A percentile compares a stretch with the other conserved stretches of the same genome.
Conservation (phyloP, 2,113 vertebrate species). For the Rhinogobius similis region DNA sequence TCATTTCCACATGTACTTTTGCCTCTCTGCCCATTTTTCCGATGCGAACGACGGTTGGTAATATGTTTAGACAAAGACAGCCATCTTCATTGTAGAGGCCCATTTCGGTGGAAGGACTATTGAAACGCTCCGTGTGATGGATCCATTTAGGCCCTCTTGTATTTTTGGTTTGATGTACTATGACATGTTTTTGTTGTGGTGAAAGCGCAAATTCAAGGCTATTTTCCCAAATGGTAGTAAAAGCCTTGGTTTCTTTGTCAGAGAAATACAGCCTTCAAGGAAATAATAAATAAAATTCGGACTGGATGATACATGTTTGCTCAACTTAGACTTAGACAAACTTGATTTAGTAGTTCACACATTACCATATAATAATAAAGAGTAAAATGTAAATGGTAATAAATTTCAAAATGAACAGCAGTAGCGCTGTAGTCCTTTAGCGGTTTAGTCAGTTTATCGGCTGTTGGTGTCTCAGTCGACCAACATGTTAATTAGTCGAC, state of each 20-base stretch:
- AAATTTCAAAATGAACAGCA: no score
- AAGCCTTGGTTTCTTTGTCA: constrained; percentile 3
- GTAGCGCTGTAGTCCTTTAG: no score
- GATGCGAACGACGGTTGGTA: neutral
- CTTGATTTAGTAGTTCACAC: no score
- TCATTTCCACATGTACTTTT: neutral
- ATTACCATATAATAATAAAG: no score
- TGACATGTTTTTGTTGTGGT: neutral
- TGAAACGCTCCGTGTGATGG: constrained; percentile 6
- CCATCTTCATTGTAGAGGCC: constrained; percentile 1
- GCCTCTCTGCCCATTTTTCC: neutral
- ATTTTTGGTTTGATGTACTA: constrained; percentile 8
- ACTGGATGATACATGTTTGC: neutral
- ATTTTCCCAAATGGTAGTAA: constrained; percentile 1
- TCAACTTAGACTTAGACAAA: neutral
- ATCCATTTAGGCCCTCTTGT: neutral
- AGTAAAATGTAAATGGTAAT: no score
- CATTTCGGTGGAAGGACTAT: constrained; percentile 9
- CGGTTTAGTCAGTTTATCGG: no score
- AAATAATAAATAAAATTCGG: neutral
- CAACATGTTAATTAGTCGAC: no score
- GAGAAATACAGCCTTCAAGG: constrained; percentile 1
- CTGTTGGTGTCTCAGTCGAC: no score
- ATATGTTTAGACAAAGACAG: neutral
- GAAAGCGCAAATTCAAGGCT: neutral